Evolutionary conservation across 2,888 invertebrate species (phyloP).

Genomic region (Bruchidius siliquastri): DNA sequence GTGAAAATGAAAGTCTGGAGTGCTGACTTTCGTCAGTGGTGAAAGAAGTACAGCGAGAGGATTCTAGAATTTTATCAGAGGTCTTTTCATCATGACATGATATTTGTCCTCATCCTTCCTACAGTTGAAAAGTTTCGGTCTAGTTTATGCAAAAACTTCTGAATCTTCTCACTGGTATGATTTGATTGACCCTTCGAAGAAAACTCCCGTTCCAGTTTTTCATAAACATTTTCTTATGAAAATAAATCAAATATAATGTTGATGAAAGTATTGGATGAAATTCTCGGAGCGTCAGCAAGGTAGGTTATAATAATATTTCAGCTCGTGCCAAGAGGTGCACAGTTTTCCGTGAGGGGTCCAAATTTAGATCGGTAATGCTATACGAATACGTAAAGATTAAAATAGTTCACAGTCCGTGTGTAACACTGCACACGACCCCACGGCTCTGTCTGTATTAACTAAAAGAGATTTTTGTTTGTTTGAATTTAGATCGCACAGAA

Average conservation of each 20-base stretch:
- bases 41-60: background rate
- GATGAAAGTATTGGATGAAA: background rate
- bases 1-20: background rate
- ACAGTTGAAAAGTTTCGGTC: too few species aligned
- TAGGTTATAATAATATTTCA: background rate
- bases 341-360: constrained; percentile 38
- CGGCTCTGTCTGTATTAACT: constrained; percentile 11
- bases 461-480: constrained; percentile 23
- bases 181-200: background rate
- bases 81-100: too few species aligned
- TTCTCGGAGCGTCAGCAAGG: background rate
- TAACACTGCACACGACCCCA: constrained; percentile 53
- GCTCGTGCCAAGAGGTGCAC: background rate
- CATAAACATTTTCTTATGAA: too few species aligned
- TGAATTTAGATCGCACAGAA: constrained; percentile 24
- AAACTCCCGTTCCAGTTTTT: too few species aligned
- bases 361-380: constrained; percentile 58
- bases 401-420: constrained; percentile 53
- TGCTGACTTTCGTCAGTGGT: background rate
- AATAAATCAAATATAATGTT: too few species aligned
- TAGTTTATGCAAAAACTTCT: too few species aligned
- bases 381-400: constrained; percentile 54
- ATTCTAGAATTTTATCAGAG: too few species aligned
- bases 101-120: too few species aligned
- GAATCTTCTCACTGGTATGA: background rate